phyloP scores from a whole-genome alignment of 2,113 vertebrate genomes.

The Pleuronectes platessa region DNA sequence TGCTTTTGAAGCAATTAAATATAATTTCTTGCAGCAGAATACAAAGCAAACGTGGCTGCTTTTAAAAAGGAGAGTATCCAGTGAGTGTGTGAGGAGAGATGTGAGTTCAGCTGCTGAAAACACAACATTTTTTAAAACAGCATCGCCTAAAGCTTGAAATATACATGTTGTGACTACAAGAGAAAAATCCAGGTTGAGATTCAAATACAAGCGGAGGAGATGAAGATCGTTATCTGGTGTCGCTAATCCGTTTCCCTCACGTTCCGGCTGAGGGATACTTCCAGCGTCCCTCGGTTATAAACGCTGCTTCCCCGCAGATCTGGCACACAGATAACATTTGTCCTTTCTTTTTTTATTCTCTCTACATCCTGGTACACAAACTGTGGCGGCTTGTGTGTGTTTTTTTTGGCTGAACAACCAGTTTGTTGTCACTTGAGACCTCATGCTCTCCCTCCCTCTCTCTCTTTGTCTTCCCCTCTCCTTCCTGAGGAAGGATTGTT shows the following conservation, averaged over 20 bases:
- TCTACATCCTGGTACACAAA: conserved; percentile 17
- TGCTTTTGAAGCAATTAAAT: conserved; percentile 18
- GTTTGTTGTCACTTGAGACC: conserved; percentile 52
- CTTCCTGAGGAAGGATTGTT: conserved; percentile 4
- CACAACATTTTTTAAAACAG: too few species aligned
- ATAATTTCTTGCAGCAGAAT: background rate
- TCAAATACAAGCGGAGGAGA: conserved; percentile 13
- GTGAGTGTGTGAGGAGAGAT: conserved; percentile 5
- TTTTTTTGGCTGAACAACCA: conserved; percentile 32
- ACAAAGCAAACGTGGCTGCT: background rate
- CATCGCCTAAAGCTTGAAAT: background rate
- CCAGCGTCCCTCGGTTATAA: conserved; percentile 1
- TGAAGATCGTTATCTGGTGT: conserved; percentile 22
- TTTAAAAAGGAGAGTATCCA: background rate
- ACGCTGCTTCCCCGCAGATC: conserved; percentile 7
- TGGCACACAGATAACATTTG: conserved; percentile 14
- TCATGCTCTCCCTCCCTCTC: background rate
- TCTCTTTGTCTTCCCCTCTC: conserved; percentile 27
- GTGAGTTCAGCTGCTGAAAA: background rate
- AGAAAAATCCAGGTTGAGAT: conserved; percentile 14
- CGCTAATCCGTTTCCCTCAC: conserved; percentile 8
- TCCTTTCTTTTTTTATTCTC: background rate
- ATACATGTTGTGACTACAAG: background rate
- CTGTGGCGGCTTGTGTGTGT: conserved; percentile 2
- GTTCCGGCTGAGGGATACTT: conserved; percentile 5